Evolutionary conservation across 2,113 vertebrate species (phyloP).

Genomic region (Fulmarus glacialis): DNA sequence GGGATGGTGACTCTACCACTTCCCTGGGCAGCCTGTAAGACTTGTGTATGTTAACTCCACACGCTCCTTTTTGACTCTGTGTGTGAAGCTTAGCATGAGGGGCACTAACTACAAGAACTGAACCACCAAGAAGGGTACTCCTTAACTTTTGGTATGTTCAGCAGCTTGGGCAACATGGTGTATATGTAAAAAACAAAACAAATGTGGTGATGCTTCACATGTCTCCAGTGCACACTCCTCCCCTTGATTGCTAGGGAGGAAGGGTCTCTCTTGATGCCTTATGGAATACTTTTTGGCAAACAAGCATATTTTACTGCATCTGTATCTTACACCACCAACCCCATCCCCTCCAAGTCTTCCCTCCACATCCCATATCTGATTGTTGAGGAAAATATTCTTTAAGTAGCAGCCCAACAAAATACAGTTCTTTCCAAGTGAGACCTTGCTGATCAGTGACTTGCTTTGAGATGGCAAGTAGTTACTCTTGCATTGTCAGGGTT

Average conservation of each 20-base stretch:
- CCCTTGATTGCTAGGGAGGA: not conserved
- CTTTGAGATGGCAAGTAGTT: not conserved
- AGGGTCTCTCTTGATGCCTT: not conserved
- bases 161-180: not conserved
- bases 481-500: not conserved
- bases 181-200: not conserved
- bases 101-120: not conserved
- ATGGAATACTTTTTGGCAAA: not conserved
- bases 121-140: not conserved
- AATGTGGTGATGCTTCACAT: not conserved
- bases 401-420: not conserved
- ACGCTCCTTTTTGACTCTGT: accelerated
- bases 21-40: too few species aligned
- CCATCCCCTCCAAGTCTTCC: not conserved
- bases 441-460: not conserved
- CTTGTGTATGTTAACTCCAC: not conserved
- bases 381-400: not conserved
- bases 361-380: not conserved
- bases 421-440: not conserved
- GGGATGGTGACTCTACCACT: too few species aligned
- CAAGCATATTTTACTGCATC: not conserved
- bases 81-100: not conserved
- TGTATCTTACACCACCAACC: not conserved
- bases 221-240: not conserved
- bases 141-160: not conserved